These are phyloP conservation scores for Morpho achilles DNA, from an alignment of 2,888 invertebrate genomes.

Conservation along the genomic window DNA sequence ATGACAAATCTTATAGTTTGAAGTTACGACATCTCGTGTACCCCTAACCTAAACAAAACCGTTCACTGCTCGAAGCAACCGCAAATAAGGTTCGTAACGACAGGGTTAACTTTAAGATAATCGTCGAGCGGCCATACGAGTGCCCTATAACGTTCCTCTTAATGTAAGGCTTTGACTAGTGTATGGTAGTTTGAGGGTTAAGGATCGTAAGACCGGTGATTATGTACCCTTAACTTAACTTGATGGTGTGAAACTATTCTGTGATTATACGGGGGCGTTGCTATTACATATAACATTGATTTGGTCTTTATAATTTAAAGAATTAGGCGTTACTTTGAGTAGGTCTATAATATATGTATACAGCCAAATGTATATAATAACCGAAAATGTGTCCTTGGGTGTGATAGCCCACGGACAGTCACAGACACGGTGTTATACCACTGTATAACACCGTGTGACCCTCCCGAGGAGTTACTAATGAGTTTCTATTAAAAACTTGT, in stretches of 20 bases:
- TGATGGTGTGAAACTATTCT: slow-evolving; percentile 25
- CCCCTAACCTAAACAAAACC: slow-evolving; percentile 19
- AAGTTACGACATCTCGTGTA: slow-evolving; percentile 13
- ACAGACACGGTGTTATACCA: no score
- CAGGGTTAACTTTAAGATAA: slow-evolving; percentile 71
- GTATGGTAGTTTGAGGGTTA: slow-evolving; percentile 46
- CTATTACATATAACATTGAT: slow-evolving; percentile 6
- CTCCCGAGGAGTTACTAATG: no score
- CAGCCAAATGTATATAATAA: no score
- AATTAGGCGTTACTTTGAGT: no score
- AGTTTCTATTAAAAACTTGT: no score
- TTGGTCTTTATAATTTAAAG: no score
- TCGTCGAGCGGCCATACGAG: slow-evolving; percentile 55
- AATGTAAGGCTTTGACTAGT: slow-evolving; percentile 60
- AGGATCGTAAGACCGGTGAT: slow-evolving; percentile 46
- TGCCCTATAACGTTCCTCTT: slow-evolving; percentile 54
- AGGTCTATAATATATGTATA: no score
- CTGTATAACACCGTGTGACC: no score
- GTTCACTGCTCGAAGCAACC: slow-evolving; percentile 44
- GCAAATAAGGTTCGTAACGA: slow-evolving; percentile 69
- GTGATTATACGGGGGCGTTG: slow-evolving; percentile 20
- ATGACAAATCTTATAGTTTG: background rate
- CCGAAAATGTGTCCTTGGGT: no score
- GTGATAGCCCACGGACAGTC: no score
- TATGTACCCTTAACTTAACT: slow-evolving; percentile 35